Conservation (phyloP, 92 coral and sea anemone species). For the Zoanthus gigantus region DNA sequence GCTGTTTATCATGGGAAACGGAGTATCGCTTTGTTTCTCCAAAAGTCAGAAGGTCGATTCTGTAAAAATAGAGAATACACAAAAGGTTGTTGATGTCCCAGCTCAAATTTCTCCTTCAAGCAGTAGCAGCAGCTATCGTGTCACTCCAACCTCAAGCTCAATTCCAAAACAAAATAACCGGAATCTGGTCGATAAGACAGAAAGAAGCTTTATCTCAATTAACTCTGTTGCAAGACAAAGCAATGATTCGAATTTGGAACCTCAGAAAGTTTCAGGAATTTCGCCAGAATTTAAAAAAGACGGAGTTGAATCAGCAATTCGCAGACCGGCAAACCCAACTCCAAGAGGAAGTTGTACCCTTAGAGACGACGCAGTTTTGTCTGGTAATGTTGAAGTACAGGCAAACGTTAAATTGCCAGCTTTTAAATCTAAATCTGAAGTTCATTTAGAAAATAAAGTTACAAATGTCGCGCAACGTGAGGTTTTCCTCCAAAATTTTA, state of each 20-base stretch:
- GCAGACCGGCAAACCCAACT: conserved; percentile 29
- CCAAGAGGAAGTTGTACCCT: conserved; percentile 19
- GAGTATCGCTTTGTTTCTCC: conserved; percentile 2
- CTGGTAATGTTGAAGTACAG: neutral
- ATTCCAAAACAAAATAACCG: neutral
- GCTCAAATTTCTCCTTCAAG: neutral
- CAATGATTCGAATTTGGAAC: neutral
- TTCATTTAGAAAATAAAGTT: neutral
- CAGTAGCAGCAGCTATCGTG: neutral
- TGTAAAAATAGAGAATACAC: neutral
- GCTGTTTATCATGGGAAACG: conserved; percentile 4
- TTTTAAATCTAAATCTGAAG: neutral
- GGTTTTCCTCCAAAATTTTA: neutral
- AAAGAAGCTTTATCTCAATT: neutral
- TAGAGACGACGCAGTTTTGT: neutral
- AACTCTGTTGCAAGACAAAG: neutral
- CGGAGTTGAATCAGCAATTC: neutral
- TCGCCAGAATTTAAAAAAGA: conserved; percentile 10
- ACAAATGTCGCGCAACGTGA: neutral
- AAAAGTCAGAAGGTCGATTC: neutral
- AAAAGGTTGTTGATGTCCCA: neutral
- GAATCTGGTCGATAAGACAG: neutral
- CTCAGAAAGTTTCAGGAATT: neutral
- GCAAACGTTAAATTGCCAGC: neutral
- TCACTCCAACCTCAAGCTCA: neutral